Base-by-base conservation (phyloP, 2,797 vertebrate species). In the Enteromius radiatus region DNA sequence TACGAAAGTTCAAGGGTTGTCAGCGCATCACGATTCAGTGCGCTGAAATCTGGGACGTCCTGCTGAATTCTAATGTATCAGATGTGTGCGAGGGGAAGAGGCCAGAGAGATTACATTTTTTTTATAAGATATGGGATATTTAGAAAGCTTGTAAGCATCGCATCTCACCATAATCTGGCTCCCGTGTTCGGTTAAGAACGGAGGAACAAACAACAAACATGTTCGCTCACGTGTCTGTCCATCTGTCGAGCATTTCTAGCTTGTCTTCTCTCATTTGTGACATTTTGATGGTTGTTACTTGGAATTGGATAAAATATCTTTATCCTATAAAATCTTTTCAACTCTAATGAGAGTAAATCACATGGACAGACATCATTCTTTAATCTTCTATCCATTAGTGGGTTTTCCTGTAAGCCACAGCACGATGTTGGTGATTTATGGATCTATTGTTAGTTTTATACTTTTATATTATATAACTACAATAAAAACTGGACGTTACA, bases 331-430 rank as follows among this genome's bases (percentile, higher is more conserved):
- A 81, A 54, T 17, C 3, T 75, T 56, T 75, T 38, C 17, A 17
- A 21, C 28, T n/a, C 28, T 54, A 45, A 70, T 47, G 67, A 54
- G n/a, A 69, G 33, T 36, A 54, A 70, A 56, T 68, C 79, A 74
- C n/a, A 52, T 74, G 80, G 70, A 74, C n/a, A 17, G 14, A 36
- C 5, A 36, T 63, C 68, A 81, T 73, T 64, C 78, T 47, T 63
- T 73, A 78, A 65, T 71, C 47, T 59, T 36, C 74, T 26, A 78
- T 78, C 52, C 59, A 26, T 82, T 56, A 82, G 75, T 67, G 75
- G 19, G 26, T 54, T 74, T 79, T 74, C 15, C 61, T 81, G 10
- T 76, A 75, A 86, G 59, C 38, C 28, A 63, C 45, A 41, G 9
- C 41, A 49, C 63, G 33, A 52, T 41, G n/a, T 4, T 75, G 10